Evolutionary conservation across 92 coral and sea anemone species (phyloP), one percentile per base, ranked within the genome.

Genomic region (Paramuricea clavata): DNA sequence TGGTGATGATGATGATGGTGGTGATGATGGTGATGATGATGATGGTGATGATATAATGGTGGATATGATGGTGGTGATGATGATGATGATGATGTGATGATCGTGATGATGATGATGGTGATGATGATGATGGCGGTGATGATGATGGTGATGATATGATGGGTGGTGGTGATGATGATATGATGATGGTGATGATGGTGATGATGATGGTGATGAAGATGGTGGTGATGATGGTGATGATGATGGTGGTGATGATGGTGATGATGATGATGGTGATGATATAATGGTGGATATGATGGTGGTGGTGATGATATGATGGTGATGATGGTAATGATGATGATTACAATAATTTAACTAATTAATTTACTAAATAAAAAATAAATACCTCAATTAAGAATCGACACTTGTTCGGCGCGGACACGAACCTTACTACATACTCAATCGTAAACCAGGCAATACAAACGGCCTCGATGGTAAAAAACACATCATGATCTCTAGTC

Each of bases 361-460:
- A n/a, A n/a, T n/a, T n/a, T n/a, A n/a, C n/a, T n/a, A n/a, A n/a
- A n/a, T n/a, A n/a, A n/a, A n/a, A 54, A 21, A 54, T 54, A 21
- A 16, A 65, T 28, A 65, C 72, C 21, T 33, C 84, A 5, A 79
- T 34, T 4, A 94, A 87, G 50, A 97, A 97, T 16, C 49, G 44
- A 30, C 90, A 89, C 79, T 97, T 97, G 64, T 86, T 77, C 0
- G 99, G 99, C 80, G 98, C 91, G 3, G 98, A 65, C 26, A 93
- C 60, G 32, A 97, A 86, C 33, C 99, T 90, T 6, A 97, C 94
- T 16, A 91, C 44, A 32, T 97, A 97, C 68, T 97, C 99, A n/a
- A 97, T 88, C 0, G 99, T 93, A 59, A 97, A 97, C 99, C 99
- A 97, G 49, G 94, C 94, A 25, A 97, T 97, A 69, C 95, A 97